Percentiles rank a stretch among this genome's conserved stretches.
Evolutionary conservation across 2,888 invertebrate genomes (phyloP).

Genomic region (Dysmachus trigonus): DNA sequence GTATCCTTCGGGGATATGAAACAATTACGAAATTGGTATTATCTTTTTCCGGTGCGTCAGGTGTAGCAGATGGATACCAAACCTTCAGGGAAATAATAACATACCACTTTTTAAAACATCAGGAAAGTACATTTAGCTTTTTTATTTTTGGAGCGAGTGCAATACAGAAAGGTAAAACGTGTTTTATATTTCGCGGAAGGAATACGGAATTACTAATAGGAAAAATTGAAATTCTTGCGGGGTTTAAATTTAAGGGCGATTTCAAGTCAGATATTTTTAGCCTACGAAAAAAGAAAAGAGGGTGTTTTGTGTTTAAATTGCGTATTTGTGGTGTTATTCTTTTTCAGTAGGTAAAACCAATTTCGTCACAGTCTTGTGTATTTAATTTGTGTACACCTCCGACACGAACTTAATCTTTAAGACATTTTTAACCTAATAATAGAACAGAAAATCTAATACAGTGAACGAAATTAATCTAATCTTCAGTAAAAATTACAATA

Average conservation of each 20-base stretch:
- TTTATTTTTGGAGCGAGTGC: neutral
- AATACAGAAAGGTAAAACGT: neutral
- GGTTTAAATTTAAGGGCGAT: too few relatives aligned
- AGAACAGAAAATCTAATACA: too few relatives aligned
- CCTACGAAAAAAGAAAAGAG: neutral
- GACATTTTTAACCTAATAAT: too few relatives aligned
- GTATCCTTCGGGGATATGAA: neutral
- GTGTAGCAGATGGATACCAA: neutral
- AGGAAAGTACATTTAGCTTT: neutral
- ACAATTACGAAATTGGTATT: neutral
- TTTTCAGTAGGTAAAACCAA: too few relatives aligned
- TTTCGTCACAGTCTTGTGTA: too few relatives aligned
- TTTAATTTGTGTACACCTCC: too few relatives aligned
- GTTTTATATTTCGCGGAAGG: neutral
- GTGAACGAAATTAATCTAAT: too few relatives aligned
- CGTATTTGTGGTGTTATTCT: too few relatives aligned
- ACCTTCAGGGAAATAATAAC: neutral
- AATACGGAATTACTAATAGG: neutral
- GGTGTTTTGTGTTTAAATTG: neutral
- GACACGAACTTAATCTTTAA: too few relatives aligned
- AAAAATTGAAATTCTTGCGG: neutral
- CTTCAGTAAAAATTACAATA: too few relatives aligned
- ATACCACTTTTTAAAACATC: neutral
- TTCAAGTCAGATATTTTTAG: neutral
- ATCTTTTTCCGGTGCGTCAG: neutral